Evolutionary conservation across 2,888 invertebrate species (phyloP), one percentile per base, ranked within the genome.

Genomic region (Gari tellinella): DNA sequence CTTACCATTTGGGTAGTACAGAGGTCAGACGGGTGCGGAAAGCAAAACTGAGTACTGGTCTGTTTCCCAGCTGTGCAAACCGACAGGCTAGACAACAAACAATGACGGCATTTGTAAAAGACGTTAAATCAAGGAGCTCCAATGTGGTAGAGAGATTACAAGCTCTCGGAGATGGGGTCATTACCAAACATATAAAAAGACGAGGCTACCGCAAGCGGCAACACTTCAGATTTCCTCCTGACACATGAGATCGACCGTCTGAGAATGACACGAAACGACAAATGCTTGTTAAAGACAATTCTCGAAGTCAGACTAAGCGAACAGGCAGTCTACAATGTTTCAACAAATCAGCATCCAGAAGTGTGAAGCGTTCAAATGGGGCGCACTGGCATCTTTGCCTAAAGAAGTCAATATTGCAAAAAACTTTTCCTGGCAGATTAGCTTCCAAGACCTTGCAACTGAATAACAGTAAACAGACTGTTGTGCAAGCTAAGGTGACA

Each of bases 401-500:
- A 3, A 21, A 48, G 21, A 5, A 48, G 3, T 48, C 21, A 3
- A 23, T 21, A 2, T 48, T 48, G 7, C 48, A 19, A 48, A 48
- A 21, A 23, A 48, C 48, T 17, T 48, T 48, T 21, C 21, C 21
- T 17, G 48, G 8, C 5, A 5, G 48, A 17, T 23, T 48, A 12
- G 48, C 48, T 5, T 48, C 48, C 23, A 48, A 48, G 23, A 48
- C 48, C 15, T 48, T 48, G 23, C 48, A 48, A 14, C 19, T 48
- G 3, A 48, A 48, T 23, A 48, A 48, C 19, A 48, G 12, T 14
- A 48, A 21, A 19, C 12, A 45, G 45, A 19, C 14, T 7, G 10
- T 23, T 5, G 48, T 48, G 21, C 48, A 48, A 48, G 48, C 48
- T 14, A 48, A 48, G 48, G 48, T 48, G 5, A 48, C 48, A 17